These are phyloP conservation scores for Drosophila sechellia DNA, from an alignment of 1,140 invertebrate species.

Conservation along the genomic window DNA sequence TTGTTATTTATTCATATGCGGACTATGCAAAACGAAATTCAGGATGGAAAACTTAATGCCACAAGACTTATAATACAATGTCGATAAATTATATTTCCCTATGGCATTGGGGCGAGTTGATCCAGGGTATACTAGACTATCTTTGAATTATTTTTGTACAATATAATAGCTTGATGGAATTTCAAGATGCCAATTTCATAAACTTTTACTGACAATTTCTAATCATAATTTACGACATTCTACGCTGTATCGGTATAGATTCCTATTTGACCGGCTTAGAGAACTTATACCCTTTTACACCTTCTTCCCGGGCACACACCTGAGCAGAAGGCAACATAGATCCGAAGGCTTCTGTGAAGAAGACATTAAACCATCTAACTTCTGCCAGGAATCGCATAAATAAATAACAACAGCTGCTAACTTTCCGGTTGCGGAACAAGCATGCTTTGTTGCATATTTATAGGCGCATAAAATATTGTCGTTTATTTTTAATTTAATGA, in stretches of 20 bases:
- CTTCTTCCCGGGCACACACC: constrained; percentile 17
- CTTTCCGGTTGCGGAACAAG: constrained; percentile 48
- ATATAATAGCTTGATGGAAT: constrained; percentile 12
- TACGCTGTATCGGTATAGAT: constrained; percentile 2
- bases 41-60: no score
- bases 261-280: constrained; percentile 11
- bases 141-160: no score
- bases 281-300: neutral
- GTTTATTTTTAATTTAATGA: constrained; percentile 84
- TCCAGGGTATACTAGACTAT: neutral
- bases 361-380: constrained; percentile 62
- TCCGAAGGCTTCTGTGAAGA: constrained; percentile 52
- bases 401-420: constrained; percentile 76
- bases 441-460: constrained; percentile 71
- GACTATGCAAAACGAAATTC: no score
- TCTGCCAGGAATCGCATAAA: constrained; percentile 62
- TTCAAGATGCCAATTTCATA: constrained; percentile 35
- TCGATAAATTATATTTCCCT: no score
- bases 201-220: constrained; percentile 22
- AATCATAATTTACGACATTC: constrained; percentile 25
- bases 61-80: no score
- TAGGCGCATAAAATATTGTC: constrained; percentile 83
- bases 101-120: no score
- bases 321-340: constrained; percentile 16
- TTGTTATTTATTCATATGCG: no score